A percentile compares a stretch with the other conserved stretches of the same genome.
Conservation (phyloP, 1,140 invertebrate genomes). For the Phymorhynchus buccinoides region DNA sequence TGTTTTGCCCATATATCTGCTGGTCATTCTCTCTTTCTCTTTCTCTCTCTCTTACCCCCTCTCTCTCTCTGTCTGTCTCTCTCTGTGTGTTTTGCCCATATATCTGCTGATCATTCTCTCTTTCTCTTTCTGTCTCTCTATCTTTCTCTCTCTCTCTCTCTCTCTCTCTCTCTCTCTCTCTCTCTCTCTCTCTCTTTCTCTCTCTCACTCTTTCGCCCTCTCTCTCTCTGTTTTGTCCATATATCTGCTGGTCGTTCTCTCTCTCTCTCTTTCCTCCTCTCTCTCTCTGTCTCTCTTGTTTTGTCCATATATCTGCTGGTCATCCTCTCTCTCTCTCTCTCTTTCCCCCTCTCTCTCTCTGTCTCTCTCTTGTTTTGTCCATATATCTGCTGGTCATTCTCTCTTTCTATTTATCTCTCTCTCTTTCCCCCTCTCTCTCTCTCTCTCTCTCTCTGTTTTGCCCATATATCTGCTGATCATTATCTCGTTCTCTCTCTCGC, state of each 20-base stretch:
- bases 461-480: too few relatives aligned
- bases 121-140: background rate
- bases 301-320: too few relatives aligned
- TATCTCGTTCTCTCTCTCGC: background rate
- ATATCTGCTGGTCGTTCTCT: background rate
- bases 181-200: background rate
- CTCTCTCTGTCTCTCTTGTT: too few relatives aligned
- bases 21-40: background rate
- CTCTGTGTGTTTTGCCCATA: too few relatives aligned
- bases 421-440: background rate
- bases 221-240: background rate
- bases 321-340: background rate
- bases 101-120: too few relatives aligned
- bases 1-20: too few relatives aligned
- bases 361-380: background rate
- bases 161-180: too few relatives aligned
- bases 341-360: background rate
- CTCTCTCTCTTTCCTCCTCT: background rate
- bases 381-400: background rate
- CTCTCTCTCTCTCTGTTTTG: too few relatives aligned
- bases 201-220: background rate
- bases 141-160: background rate
- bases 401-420: background rate
- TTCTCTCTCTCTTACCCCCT: background rate
- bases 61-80: background rate